These are phyloP conservation scores for Aplidium turbinatum DNA, from an alignment of 23 tunicate genomes.

Conservation along the genomic window DNA sequence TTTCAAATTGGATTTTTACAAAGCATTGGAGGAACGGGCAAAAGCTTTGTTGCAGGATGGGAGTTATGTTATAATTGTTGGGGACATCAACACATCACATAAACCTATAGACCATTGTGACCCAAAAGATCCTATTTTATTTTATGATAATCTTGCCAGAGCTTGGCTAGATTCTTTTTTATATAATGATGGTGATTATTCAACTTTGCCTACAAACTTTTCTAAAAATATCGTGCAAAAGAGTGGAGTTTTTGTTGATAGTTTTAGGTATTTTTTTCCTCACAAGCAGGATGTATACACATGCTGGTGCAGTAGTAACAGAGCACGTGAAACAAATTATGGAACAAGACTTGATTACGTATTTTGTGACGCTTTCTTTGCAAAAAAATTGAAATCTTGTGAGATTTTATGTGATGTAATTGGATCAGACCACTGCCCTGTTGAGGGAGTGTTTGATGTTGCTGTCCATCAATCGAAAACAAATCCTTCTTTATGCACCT, in stretches of 20 bases:
- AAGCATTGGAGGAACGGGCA: conserved; percentile 66
- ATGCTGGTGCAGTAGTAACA: conserved; percentile 72
- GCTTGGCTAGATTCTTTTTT: conserved; percentile 80
- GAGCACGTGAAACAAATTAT: conserved; percentile 87
- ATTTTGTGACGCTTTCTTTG: conserved; percentile 38
- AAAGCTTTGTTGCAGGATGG: conserved; percentile 44
- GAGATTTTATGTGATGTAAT: conserved; percentile 63
- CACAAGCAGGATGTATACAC: conserved; percentile 61
- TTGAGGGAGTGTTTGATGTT: conserved; percentile 32
- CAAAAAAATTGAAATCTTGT: conserved; percentile 7
- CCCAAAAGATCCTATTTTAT: conserved; percentile 58
- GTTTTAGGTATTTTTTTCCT: conserved; percentile 80
- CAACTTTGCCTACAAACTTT: not conserved
- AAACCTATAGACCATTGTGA: conserved; percentile 82
- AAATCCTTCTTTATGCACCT: conserved; percentile 61
- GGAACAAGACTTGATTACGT: conserved; percentile 92
- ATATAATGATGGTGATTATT: conserved; percentile 44
- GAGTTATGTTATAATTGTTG: conserved; percentile 59
- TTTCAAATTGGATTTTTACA: conserved; percentile 81
- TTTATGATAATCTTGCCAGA: conserved; percentile 66
- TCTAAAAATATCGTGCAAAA: not conserved
- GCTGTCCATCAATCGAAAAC: conserved; percentile 28
- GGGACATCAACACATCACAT: conserved; percentile 83
- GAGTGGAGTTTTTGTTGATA: conserved; percentile 57
- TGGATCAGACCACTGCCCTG: conserved; percentile 95